A percentile compares a stretch with the other conserved stretches of the same genome.
These are phyloP conservation scores for Cromileptes altivelis DNA, from an alignment of 2,113 vertebrate species.

Conservation along the genomic window DNA sequence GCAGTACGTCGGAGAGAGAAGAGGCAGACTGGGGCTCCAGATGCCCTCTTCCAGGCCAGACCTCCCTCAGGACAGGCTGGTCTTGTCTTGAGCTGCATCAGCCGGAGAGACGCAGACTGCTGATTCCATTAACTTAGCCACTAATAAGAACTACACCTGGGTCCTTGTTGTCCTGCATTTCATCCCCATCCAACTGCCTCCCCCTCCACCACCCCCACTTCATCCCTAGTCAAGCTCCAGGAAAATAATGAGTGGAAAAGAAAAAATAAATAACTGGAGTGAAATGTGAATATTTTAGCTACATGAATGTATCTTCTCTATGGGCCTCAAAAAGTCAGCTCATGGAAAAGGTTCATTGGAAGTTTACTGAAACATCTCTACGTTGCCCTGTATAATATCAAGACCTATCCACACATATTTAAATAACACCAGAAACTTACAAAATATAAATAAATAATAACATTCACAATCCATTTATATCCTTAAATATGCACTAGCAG, in stretches of 20 bases:
- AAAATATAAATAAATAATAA: neutral
- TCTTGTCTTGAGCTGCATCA: slow-evolving; percentile 67
- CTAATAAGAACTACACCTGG: slow-evolving; percentile 83
- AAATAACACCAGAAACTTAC: neutral
- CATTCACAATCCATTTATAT: neutral
- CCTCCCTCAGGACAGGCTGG: slow-evolving; percentile 71
- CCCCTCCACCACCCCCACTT: fast-evolving
- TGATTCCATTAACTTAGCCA: slow-evolving; percentile 77
- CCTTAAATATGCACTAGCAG: neutral
- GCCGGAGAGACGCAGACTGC: slow-evolving; percentile 62
- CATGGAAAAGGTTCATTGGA: neutral
- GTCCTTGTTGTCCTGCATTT: slow-evolving; percentile 65
- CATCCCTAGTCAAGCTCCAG: neutral
- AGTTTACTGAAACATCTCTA: neutral
- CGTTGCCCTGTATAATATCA: too few species aligned
- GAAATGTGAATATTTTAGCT: neutral
- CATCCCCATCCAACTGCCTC: slow-evolving; percentile 14
- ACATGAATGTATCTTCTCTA: neutral
- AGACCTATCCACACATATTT: neutral
- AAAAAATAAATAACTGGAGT: slow-evolving; percentile 1
- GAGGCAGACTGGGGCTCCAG: slow-evolving; percentile 55
- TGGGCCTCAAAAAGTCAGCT: neutral
- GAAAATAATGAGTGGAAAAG: neutral
- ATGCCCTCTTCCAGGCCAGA: slow-evolving; percentile 68
- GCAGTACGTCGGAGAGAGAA: slow-evolving; percentile 36